Conservation (phyloP, 1,140 invertebrate species). For the Delia radicum region DNA sequence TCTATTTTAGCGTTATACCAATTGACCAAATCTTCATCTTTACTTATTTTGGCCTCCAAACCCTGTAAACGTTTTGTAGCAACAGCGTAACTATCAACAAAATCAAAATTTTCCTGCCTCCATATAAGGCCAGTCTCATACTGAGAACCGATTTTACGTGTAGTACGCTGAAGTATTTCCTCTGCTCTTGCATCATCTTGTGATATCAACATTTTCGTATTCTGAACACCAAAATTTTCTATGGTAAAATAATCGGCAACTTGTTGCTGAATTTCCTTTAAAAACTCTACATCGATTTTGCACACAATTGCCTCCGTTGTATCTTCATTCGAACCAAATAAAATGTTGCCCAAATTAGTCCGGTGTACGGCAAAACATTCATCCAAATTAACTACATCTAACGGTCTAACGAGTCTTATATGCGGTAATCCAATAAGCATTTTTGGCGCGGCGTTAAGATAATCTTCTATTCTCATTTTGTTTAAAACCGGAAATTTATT, state of each 20-base stretch:
- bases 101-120: no score
- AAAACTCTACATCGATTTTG: neutral
- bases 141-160: neutral
- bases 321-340: conserved; percentile 20
- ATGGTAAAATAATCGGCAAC: conserved; percentile 5
- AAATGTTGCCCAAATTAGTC: neutral
- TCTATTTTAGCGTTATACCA: conserved; percentile 3
- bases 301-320: neutral
- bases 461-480: conserved; percentile 3
- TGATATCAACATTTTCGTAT: neutral
- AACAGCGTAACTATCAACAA: neutral
- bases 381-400: neutral
- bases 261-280: conserved; percentile 3
- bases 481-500: neutral
- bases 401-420: neutral
- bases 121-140: no score
- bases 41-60: conserved; percentile 2
- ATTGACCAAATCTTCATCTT: neutral
- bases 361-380: conserved; percentile 8
- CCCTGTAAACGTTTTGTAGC: neutral
- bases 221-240: neutral
- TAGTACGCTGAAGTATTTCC: neutral
- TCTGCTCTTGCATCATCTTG: neutral
- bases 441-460: neutral
- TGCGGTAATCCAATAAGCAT: conserved; percentile 1